Evolutionary conservation across 2,113 vertebrate species (phyloP).

Genomic region (Kryptolebias marmoratus): DNA sequence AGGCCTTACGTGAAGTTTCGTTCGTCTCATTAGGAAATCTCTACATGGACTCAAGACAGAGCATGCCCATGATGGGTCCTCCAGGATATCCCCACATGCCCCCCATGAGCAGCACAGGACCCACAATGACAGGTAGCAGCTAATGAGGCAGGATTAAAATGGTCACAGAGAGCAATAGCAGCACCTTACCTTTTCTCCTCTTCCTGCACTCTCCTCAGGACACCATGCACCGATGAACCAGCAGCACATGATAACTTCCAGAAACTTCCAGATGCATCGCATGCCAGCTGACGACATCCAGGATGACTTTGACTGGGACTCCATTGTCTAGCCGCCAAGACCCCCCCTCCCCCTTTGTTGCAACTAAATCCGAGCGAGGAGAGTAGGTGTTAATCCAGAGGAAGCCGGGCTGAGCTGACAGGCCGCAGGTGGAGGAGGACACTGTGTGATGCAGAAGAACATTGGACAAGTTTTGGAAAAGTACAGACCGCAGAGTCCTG

Average conservation of each 20-base stretch:
- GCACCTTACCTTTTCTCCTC: neutral
- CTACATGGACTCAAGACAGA: slow-evolving; percentile 91
- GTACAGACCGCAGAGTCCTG: slow-evolving; percentile 73
- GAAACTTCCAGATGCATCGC: slow-evolving; percentile 91
- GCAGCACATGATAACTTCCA: slow-evolving; percentile 90
- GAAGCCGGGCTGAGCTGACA: slow-evolving; percentile 71
- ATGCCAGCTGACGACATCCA: slow-evolving; percentile 92
- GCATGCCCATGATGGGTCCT: slow-evolving; percentile 90
- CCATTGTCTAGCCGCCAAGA: slow-evolving; percentile 85
- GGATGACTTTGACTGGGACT: slow-evolving; percentile 95
- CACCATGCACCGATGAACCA: slow-evolving; percentile 91
- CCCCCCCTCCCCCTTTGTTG: slow-evolving; percentile 5
- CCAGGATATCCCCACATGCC: slow-evolving; percentile 89
- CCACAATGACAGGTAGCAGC: slow-evolving; percentile 84
- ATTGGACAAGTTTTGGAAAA: slow-evolving; percentile 64
- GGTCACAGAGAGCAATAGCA: neutral
- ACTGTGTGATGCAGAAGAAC: slow-evolving; percentile 66
- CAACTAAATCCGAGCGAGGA: slow-evolving; percentile 52
- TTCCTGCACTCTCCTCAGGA: slow-evolving; percentile 70
- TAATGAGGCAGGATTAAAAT: neutral
- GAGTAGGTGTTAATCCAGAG: slow-evolving; percentile 57
- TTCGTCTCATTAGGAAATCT: slow-evolving; percentile 83
- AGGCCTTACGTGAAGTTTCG: neutral
- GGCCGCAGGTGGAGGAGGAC: slow-evolving; percentile 60
- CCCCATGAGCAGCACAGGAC: slow-evolving; percentile 86